Conservation (phyloP, 2,797 vertebrate species). For the Denticeps clupeoides region DNA sequence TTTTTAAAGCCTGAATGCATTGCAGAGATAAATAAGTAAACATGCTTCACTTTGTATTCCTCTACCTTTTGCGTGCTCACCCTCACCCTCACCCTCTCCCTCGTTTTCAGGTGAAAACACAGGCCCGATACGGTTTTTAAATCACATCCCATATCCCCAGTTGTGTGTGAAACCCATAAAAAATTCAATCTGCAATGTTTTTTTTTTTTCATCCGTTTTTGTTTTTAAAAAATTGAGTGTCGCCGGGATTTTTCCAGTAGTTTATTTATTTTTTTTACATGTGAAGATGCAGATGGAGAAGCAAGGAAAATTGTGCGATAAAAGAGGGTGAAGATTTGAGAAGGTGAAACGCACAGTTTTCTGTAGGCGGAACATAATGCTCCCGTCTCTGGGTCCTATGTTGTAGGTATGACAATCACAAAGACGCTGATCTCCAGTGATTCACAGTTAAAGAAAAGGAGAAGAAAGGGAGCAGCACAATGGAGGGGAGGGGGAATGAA, state of each 20-base stretch:
- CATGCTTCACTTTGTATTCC: slow-evolving; percentile 42
- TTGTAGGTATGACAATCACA: slow-evolving; percentile 5
- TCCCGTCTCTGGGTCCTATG: slow-evolving; percentile 8
- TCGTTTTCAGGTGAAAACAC: slow-evolving; percentile 45
- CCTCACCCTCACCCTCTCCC: slow-evolving; percentile 34
- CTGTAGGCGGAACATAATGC: slow-evolving; percentile 1
- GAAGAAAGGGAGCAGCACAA: no score
- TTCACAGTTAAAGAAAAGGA: no score
- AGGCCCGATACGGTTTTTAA: slow-evolving; percentile 41
- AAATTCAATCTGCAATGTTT: slow-evolving; percentile 47
- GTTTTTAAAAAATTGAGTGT: slow-evolving; percentile 33
- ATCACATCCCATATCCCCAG: slow-evolving; percentile 49
- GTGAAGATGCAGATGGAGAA: slow-evolving; percentile 16
- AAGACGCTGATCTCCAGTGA: no score
- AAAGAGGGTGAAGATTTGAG: no score
- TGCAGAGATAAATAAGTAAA: slow-evolving; percentile 58
- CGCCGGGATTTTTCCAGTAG: slow-evolving; percentile 27
- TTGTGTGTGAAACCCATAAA: slow-evolving; percentile 52
- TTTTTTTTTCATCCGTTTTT: no score
- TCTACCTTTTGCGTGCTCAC: slow-evolving; percentile 24
- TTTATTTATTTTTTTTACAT: slow-evolving; percentile 26
- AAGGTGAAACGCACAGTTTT: no score
- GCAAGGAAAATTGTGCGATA: slow-evolving; percentile 7
- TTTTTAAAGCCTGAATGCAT: slow-evolving; percentile 43
- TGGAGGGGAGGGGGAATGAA: background rate